Percentiles rank a stretch among this genome's conserved stretches.
These are phyloP conservation scores for Limnodromus scolopaceus DNA, from an alignment of 2,797 vertebrate species.

Conservation along the genomic window DNA sequence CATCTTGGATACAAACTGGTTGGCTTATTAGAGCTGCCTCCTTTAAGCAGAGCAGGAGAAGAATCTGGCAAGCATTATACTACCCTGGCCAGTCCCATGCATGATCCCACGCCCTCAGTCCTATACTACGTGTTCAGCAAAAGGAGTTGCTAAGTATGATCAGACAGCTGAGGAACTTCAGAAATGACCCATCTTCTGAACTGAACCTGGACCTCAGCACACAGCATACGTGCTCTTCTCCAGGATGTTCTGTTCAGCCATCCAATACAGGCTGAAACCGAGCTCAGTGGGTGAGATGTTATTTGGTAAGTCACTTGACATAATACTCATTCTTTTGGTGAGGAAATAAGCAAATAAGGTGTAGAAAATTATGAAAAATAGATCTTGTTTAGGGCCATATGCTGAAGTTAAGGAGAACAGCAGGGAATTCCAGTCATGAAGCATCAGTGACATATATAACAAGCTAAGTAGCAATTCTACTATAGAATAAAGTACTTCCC, in stretches of 20 bases:
- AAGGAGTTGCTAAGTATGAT: not conserved
- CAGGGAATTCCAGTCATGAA: not conserved
- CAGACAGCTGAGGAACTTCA: not conserved
- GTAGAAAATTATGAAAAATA: not conserved
- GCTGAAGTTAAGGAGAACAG: not conserved
- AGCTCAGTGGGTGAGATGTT: not conserved
- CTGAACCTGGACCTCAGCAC: not conserved
- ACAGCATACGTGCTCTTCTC: not conserved
- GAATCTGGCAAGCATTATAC: not conserved
- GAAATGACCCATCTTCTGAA: not conserved
- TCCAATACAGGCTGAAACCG: not conserved
- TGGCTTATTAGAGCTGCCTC: not conserved
- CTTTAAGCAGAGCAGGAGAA: not conserved
- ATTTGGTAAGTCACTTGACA: not conserved
- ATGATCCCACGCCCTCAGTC: not conserved
- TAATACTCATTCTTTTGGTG: not conserved
- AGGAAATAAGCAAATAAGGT: not conserved
- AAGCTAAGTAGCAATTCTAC: not conserved
- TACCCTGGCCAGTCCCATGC: not conserved
- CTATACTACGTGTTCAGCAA: not conserved
- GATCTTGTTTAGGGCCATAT: not conserved
- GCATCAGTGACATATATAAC: not conserved
- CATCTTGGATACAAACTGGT: not conserved
- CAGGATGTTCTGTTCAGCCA: not conserved
- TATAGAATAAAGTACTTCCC: not conserved